Percentiles rank a stretch among this genome's conserved stretches.
These are phyloP conservation scores for Pocillopora damicornis DNA, from an alignment of 64 coral and sea anemone genomes.

Conservation along the genomic window DNA sequence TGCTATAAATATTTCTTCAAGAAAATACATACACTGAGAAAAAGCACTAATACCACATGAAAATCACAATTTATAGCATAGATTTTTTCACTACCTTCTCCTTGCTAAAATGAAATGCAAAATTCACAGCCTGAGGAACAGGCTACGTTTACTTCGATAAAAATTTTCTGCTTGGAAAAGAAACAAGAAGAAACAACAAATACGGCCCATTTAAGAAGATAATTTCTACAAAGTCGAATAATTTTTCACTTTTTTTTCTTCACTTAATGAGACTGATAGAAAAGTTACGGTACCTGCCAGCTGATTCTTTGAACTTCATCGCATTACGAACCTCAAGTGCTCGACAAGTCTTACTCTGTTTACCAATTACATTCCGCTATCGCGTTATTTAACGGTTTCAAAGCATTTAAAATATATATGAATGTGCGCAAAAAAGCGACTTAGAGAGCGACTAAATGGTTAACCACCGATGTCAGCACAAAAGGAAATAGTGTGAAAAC, in stretches of 20 bases:
- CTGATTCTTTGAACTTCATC: not conserved
- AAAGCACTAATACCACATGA: not conserved
- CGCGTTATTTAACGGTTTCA: slow-evolving; percentile 4
- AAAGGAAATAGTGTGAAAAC: not conserved
- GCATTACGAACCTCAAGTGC: not conserved
- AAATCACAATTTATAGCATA: not conserved
- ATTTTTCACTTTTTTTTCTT: not conserved
- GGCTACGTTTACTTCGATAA: not conserved
- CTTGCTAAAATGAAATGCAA: not conserved
- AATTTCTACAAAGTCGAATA: too few species aligned
- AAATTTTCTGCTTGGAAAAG: not conserved
- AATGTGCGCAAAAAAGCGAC: not conserved
- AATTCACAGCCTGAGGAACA: not conserved
- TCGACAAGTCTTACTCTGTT: not conserved
- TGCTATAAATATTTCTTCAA: not conserved
- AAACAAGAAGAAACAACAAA: not conserved
- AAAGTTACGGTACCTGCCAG: not conserved
- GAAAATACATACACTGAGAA: not conserved
- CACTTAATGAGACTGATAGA: not conserved
- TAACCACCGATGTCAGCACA: not conserved
- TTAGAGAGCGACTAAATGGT: not conserved
- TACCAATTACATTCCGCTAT: not conserved
- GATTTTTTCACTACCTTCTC: not conserved
- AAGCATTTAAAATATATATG: not conserved
- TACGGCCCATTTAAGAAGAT: too few species aligned